Percentiles rank a stretch among this genome's conserved stretches.
These are phyloP conservation scores for Oreochromis mossambicus DNA, from an alignment of 2,797 vertebrate species.

Conservation along the genomic window DNA sequence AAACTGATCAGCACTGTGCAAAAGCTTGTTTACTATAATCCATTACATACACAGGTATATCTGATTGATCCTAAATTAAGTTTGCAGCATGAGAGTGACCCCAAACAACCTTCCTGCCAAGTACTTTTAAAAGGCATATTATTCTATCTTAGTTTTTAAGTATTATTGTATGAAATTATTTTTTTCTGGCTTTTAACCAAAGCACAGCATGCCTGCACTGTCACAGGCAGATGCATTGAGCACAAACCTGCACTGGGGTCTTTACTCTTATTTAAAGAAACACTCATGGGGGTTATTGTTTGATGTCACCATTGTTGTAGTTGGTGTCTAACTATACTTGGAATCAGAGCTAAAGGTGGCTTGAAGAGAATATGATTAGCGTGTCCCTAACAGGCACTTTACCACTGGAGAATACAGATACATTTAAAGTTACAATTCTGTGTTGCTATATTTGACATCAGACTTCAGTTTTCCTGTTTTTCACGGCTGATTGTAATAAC, in stretches of 20 bases:
- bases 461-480: not conserved
- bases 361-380: not conserved
- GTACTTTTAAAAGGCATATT: not conserved
- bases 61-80: not conserved
- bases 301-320: constrained; percentile 31
- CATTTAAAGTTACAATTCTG: not conserved
- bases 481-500: not conserved
- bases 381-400: not conserved
- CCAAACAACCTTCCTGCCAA: not conserved
- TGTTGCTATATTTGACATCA: not conserved
- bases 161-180: not conserved
- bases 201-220: not conserved
- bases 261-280: constrained; percentile 45
- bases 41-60: not conserved
- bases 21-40: not conserved
- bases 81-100: not conserved
- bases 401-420: not conserved
- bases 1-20: not conserved
- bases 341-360: constrained; percentile 20
- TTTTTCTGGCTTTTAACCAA: constrained; percentile 4
- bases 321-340: constrained; percentile 33
- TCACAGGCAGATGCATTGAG: not conserved
- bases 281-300: constrained; percentile 12
- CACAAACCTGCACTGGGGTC: not conserved
- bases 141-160: not conserved